phyloP scores from a whole-genome alignment of 1,140 invertebrate genomes.

The Dendroctonus ponderosae region DNA sequence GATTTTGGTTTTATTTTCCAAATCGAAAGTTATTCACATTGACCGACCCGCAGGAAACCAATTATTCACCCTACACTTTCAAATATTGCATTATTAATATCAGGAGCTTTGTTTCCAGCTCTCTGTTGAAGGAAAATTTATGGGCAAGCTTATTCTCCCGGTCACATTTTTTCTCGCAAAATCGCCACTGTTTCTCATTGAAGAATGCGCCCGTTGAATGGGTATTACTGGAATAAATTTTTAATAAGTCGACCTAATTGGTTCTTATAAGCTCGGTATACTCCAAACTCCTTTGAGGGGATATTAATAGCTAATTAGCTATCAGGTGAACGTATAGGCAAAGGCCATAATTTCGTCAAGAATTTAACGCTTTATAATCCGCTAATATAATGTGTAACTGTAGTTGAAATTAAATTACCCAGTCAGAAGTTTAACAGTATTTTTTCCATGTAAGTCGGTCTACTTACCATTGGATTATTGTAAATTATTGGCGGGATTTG shows the following conservation, averaged over 20 bases:
- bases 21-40: too few species aligned
- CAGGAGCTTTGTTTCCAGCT: slow-evolving; percentile 11
- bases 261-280: slow-evolving; percentile 7
- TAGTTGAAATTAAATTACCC: slow-evolving; percentile 10
- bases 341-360: slow-evolving; percentile 1
- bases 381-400: slow-evolving; percentile 12
- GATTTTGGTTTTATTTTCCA: too few species aligned
- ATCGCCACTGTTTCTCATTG: background rate
- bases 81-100: slow-evolving; percentile 7
- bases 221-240: slow-evolving; percentile 19
- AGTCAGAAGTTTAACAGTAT: background rate
- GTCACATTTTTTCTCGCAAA: slow-evolving; percentile 11
- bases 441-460: slow-evolving; percentile 9
- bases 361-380: slow-evolving; percentile 4
- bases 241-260: slow-evolving; percentile 24
- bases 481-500: background rate
- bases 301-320: slow-evolving; percentile 20
- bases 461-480: background rate
- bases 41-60: slow-evolving; percentile 4
- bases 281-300: slow-evolving; percentile 6
- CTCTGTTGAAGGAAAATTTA: slow-evolving; percentile 11
- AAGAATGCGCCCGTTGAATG: slow-evolving; percentile 17
- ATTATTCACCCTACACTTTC: too few species aligned
- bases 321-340: background rate
- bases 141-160: background rate